A percentile compares a stretch with the other conserved stretches of the same genome.
Conservation (phyloP, 2,113 vertebrate species). For the Bothrops jararaca region DNA sequence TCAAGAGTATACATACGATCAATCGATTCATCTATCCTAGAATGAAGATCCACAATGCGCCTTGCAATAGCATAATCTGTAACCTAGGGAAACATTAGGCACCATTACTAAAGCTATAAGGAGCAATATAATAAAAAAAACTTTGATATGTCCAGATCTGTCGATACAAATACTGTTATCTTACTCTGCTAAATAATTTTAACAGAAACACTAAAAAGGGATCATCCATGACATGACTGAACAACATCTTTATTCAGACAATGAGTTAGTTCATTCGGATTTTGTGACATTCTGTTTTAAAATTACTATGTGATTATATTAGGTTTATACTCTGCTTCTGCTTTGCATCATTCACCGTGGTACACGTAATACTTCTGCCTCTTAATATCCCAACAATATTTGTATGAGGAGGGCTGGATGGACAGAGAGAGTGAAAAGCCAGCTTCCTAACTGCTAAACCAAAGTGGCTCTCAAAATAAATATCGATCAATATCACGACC, state of each 20-base stretch:
- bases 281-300: neutral
- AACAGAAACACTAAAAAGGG: neutral
- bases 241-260: neutral
- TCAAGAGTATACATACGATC: constrained; percentile 92
- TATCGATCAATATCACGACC: neutral
- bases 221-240: neutral
- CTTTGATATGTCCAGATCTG: neutral
- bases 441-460: neutral
- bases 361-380: neutral
- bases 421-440: neutral
- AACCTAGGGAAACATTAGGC: constrained; percentile 71
- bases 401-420: neutral
- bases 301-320: neutral
- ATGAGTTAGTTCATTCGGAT: neutral
- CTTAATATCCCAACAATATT: neutral
- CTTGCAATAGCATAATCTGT: constrained; percentile 97
- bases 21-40: constrained; percentile 88
- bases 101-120: neutral
- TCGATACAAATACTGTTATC: neutral
- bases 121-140: neutral
- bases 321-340: neutral
- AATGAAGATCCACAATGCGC: constrained; percentile 95
- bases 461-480: neutral
- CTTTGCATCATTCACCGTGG: neutral
- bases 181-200: neutral